Percentiles rank a stretch among this genome's conserved stretches.
Conservation (phyloP, 2,797 vertebrate species). For the Anguilla pacifica region DNA sequence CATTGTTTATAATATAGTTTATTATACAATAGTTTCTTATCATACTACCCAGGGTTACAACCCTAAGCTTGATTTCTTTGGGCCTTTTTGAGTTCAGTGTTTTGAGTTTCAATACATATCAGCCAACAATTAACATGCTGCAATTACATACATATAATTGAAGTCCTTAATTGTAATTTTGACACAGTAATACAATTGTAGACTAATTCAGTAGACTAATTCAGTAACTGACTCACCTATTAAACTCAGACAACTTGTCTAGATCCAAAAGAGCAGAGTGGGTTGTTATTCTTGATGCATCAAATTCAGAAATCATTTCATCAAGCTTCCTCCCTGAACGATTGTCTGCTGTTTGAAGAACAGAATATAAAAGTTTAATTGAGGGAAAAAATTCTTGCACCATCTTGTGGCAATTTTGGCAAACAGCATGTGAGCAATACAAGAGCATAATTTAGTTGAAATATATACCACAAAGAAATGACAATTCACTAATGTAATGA, state of each 20-base stretch:
- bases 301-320: conserved; percentile 84
- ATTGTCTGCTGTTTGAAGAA: conserved; percentile 68
- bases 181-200: conserved; percentile 9
- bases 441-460: background rate
- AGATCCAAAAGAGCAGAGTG: conserved; percentile 91
- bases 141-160: background rate
- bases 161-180: background rate
- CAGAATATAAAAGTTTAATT: background rate
- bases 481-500: background rate
- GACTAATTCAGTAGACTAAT: conserved; percentile 11
- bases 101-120: background rate
- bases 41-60: background rate
- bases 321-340: conserved; percentile 82
- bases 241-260: conserved; percentile 87
- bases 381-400: background rate
- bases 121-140: background rate
- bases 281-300: conserved; percentile 81
- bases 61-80: background rate
- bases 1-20: background rate
- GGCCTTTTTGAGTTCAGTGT: background rate
- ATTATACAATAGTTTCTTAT: background rate
- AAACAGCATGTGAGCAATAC: background rate
- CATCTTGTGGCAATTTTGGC: background rate
- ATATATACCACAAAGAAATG: background rate
- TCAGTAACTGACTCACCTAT: conserved; percentile 70